Evolutionary conservation across 2,797 vertebrate genomes (phyloP).

Genomic region (Cryptoprocta ferox): DNA sequence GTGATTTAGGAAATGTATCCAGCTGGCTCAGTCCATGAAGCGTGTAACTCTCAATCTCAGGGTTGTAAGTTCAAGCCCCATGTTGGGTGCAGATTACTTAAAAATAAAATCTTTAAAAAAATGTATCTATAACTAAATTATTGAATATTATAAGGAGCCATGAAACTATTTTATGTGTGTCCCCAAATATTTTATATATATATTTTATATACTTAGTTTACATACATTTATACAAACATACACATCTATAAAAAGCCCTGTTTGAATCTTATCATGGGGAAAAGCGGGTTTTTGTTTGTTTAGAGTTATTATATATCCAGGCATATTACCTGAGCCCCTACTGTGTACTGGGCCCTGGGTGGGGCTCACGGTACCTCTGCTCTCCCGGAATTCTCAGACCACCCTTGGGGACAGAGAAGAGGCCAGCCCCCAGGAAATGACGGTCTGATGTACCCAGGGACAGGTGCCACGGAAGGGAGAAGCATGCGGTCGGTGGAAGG

Average conservation of each 20-base stretch:
- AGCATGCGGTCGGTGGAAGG: not conserved
- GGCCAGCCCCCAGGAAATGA: not conserved
- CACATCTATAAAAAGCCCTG: not conserved
- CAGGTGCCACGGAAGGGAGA: not conserved
- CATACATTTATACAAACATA: not conserved
- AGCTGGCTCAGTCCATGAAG: not conserved
- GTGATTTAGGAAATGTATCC: not conserved
- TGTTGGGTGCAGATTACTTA: not conserved
- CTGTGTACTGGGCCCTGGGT: not conserved
- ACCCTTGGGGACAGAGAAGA: not conserved
- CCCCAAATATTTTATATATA: not conserved
- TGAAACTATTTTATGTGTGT: not conserved
- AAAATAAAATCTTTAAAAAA: not conserved
- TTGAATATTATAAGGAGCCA: not conserved
- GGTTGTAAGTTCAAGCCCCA: not conserved
- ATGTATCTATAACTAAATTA: not conserved
- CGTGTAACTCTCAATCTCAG: not conserved
- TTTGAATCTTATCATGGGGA: not conserved
- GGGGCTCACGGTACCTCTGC: not conserved
- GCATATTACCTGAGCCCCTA: not conserved
- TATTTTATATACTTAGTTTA: too few relatives aligned
- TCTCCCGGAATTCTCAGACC: not conserved
- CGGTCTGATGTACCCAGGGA: not conserved
- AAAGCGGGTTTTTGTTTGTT: not conserved
- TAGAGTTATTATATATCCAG: not conserved